Base-by-base conservation (phyloP, 2,113 vertebrate genomes). In the Hypanus sabinus region DNA sequence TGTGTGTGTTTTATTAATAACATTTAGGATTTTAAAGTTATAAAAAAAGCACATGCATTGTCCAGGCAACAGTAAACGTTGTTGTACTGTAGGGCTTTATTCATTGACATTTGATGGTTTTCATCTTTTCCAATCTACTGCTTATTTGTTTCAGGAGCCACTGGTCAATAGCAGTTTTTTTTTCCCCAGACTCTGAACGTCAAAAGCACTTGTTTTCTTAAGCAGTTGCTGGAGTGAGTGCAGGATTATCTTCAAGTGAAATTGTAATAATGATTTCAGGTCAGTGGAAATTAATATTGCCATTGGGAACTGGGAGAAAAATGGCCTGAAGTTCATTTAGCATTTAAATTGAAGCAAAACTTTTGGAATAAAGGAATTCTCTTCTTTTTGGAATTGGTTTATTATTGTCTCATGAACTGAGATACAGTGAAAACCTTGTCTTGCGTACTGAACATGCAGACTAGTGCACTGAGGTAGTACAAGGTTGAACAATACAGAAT, bases 31-130 rank as follows among this genome's bases (percentile, higher is more conserved):
- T 68, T 36, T 33, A 0, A 18, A 18, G 65, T 91, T 62, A 70
- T 16, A 70, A 36, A n/a, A 36, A 91, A 70, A 36, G n/a, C 68
- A 5, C 60, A 20, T 16, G 38, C 36, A 38, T 33, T 91, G 16
- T 10, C 14, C 30, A 33, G 65, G 27, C 60, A 91, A 68, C 14
- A 11, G 65, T 8, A 91, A 65, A 90, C 30, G 57, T 55, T 85
- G 38, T 65, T 7, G 62, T 91, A 5, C n/a, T 70, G 24, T n/a
- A 22, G 62, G 62, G 60, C 8, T 38, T 91, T 91, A 70, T 91
- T 68, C 87, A 91, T 65, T 91, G 87, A 91, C 87, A 62, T 91
- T 91, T 91, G 65, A 68, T 68, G 62, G 62, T 30, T 91, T 68
- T 68, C n/a, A 91, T 91, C 60, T 70, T 85, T 85, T 68, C 60